Conservation (phyloP, 2,888 invertebrate genomes). For the Rhyacophila evoluta region DNA sequence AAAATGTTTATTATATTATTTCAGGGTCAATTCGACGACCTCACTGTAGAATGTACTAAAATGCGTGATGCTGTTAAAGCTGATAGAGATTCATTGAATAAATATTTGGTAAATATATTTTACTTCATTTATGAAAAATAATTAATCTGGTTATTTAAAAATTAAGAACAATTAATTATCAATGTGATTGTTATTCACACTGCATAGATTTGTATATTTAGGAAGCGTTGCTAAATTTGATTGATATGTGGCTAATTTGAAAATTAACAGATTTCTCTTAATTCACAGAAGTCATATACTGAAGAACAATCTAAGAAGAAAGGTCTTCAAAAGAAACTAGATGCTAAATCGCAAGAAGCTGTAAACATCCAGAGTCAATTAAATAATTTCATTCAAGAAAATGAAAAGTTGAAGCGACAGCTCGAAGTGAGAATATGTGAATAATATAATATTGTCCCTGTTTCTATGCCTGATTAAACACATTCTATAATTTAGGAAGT, state of each 20-base stretch:
- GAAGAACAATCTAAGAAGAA: background rate
- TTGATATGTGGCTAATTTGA: no score
- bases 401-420: background rate
- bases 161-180: no score
- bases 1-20: no score
- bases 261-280: no score
- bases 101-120: background rate
- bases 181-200: no score
- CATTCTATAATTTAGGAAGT: no score
- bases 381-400: constrained; percentile 1
- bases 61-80: background rate
- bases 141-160: no score
- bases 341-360: background rate
- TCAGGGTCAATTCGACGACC: background rate
- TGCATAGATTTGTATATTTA: no score
- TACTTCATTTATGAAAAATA: no score
- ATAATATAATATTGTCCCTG: background rate
- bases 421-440: background rate
- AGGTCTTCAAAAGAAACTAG: background rate
- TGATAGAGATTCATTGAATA: background rate
- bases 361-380: background rate
- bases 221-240: no score
- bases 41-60: background rate
- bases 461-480: no score
- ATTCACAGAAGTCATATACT: background rate